Evolutionary conservation across 2,113 vertebrate species (phyloP), one percentile per base, ranked within the genome.

Genomic region (Malurus melanocephalus): DNA sequence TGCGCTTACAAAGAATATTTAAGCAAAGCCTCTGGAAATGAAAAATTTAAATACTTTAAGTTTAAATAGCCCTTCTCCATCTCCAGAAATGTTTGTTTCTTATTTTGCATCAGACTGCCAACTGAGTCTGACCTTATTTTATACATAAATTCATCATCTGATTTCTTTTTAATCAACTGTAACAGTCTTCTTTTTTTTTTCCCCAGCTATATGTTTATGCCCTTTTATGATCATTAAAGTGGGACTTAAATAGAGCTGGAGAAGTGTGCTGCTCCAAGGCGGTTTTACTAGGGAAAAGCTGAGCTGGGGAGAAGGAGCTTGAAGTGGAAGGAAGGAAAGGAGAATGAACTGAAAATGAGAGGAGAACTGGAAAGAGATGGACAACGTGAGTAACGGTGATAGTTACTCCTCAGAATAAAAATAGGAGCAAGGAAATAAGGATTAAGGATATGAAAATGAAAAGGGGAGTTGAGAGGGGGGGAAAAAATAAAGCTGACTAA

Each of bases 311-410:
- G 51, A 86, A 83, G 57, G 46, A 80, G 38, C 72, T 86, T 86
- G 48, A 83, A 69, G 59, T 73, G 46, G 77, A 92, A 93, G 64
- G 67, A 92, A 92, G 65, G 59, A 83, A 77, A 28, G 81, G 26
- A 80, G 75, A 89, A 88, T 59, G 32, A 90, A 79, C 16, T 76
- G 71, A 93, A 94, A 93, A 85, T 89, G 60, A 87, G 43, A n/a
- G 84, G 78, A 87, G 90, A 76, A 53, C 53, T 84, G 80, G 76
- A 75, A 80, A 61, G 56, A 56, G 72, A 32, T 89, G 85, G 89
- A 77, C 79, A 64, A 1, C 74, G n/a, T 69, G 66, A 92, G 40
- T 87, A 43, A 80, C 82, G 67, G 64, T 91, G 81, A 85, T n/a
- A 77, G 59, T 87, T 80, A 64, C 43, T 90, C 74, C 42, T 16